Conservation (phyloP, 2,888 invertebrate species). For the Drosophila demipolita region DNA sequence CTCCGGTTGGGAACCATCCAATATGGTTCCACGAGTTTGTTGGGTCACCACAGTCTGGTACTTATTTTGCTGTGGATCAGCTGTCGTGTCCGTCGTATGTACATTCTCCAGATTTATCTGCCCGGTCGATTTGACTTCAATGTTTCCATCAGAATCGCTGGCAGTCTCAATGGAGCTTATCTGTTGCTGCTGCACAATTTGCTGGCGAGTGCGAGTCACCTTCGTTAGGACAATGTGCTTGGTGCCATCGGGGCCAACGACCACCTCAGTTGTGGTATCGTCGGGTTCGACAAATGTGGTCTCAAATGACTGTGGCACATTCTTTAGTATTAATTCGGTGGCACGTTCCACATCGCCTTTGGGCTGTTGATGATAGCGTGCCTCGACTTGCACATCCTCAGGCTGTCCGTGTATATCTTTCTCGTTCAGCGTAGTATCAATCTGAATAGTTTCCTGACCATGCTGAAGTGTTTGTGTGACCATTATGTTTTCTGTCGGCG, state of each 20-base stretch:
- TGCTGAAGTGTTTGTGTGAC: conserved; percentile 88
- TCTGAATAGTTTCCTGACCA: conserved; percentile 90
- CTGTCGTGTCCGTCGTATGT: conserved; percentile 65
- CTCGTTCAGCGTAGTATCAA: conserved; percentile 88
- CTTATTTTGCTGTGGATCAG: conserved; percentile 87
- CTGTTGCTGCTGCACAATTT: conserved; percentile 87
- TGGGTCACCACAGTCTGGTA: conserved; percentile 84
- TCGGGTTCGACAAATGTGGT: conserved; percentile 93
- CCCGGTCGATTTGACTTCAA: conserved; percentile 86
- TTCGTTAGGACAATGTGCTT: conserved; percentile 92
- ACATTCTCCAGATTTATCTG: conserved; percentile 89
- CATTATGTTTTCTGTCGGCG: conserved; percentile 88
- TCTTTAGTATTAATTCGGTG: conserved; percentile 90
- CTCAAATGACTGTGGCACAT: conserved; percentile 91
- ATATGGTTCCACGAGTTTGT: conserved; percentile 72
- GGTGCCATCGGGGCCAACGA: conserved; percentile 92
- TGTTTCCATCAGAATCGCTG: conserved; percentile 87
- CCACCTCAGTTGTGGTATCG: conserved; percentile 92
- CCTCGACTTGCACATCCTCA: conserved; percentile 89
- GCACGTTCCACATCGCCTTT: conserved; percentile 86
- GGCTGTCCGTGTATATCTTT: conserved; percentile 86
- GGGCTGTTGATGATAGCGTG: conserved; percentile 88
- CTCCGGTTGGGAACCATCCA: conserved; percentile 78
- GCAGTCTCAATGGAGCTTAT: conserved; percentile 86
- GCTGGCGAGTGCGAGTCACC: conserved; percentile 89